Conservation (phyloP, 1,140 invertebrate species). For the Drosophila nasuta region DNA sequence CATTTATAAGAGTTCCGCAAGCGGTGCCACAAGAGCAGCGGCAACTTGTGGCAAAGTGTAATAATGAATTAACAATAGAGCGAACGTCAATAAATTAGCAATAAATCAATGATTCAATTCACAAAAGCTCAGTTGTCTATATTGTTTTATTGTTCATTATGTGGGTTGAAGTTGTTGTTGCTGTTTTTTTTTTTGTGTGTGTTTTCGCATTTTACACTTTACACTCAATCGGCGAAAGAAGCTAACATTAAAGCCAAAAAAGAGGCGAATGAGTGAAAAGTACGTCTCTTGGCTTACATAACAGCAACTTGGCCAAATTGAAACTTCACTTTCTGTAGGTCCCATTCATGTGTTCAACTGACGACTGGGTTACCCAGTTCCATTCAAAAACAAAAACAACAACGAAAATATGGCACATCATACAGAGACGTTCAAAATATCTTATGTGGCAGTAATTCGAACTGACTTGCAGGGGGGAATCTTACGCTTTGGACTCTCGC, state of each 20-base stretch:
- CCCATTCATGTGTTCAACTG: constrained; percentile 1
- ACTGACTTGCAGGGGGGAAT: constrained; percentile 48
- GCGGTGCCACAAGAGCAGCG: constrained; percentile 16
- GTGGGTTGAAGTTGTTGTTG: constrained; percentile 71
- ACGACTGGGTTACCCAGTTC: constrained; percentile 77
- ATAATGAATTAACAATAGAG: constrained; percentile 76
- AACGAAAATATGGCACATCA: constrained; percentile 57
- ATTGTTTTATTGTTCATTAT: constrained; percentile 59
- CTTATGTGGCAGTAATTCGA: constrained; percentile 65
- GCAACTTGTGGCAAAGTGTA: constrained; percentile 60
- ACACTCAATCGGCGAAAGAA: constrained; percentile 25
- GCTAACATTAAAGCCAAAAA: constrained; percentile 34
- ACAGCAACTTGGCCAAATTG: constrained; percentile 49
- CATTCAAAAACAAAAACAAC: constrained; percentile 40
- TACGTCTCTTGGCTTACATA: constrained; percentile 64
- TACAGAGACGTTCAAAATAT: constrained; percentile 28
- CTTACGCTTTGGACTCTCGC: constrained; percentile 27
- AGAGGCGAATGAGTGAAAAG: constrained; percentile 39
- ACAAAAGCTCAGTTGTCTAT: constrained; percentile 51
- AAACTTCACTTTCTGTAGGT: constrained; percentile 66
- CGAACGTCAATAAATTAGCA: constrained; percentile 73
- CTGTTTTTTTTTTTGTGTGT: constrained; percentile 19
- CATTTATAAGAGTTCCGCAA: constrained; percentile 70
- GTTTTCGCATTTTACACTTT: constrained; percentile 42
- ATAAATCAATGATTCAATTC: constrained; percentile 74